Evolutionary conservation across 2,113 vertebrate species (phyloP).

Genomic region (Hirundichthys speculiger): DNA sequence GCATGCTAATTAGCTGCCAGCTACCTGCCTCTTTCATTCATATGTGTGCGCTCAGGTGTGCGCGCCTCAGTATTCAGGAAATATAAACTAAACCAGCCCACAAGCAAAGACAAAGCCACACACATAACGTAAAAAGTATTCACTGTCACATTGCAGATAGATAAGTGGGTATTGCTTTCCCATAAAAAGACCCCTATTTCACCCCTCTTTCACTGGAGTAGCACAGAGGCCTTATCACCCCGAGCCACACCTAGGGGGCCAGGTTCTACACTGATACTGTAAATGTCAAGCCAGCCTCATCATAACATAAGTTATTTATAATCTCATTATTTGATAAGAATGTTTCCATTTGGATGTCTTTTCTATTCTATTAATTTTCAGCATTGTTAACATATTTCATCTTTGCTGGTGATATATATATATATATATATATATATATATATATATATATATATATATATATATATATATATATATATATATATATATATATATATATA

Average conservation of each 20-base stretch:
- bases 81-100: conserved; percentile 45
- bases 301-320: conserved; percentile 87
- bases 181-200: conserved; percentile 79
- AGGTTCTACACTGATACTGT: conserved; percentile 76
- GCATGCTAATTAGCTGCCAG: conserved; percentile 80
- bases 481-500: conserved; percentile 78
- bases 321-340: conserved; percentile 86
- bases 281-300: conserved; percentile 79
- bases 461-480: conserved; percentile 78
- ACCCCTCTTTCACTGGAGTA: conserved; percentile 71
- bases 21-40: conserved; percentile 49
- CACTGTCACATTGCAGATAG: conserved; percentile 67
- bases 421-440: conserved; percentile 78
- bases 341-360: conserved; percentile 79
- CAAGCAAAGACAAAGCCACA: conserved; percentile 45
- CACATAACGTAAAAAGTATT: conserved; percentile 52
- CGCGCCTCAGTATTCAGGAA: conserved; percentile 34
- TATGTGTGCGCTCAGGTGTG: conserved; percentile 37
- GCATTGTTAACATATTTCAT: conserved; percentile 78
- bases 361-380: conserved; percentile 79
- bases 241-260: conserved; percentile 69
- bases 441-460: conserved; percentile 78
- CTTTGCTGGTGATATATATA: conserved; percentile 65
- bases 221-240: conserved; percentile 74
- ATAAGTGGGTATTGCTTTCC: conserved; percentile 76